phyloP scores from a whole-genome alignment of 2,888 invertebrate genomes.

The Rapana venosa region DNA sequence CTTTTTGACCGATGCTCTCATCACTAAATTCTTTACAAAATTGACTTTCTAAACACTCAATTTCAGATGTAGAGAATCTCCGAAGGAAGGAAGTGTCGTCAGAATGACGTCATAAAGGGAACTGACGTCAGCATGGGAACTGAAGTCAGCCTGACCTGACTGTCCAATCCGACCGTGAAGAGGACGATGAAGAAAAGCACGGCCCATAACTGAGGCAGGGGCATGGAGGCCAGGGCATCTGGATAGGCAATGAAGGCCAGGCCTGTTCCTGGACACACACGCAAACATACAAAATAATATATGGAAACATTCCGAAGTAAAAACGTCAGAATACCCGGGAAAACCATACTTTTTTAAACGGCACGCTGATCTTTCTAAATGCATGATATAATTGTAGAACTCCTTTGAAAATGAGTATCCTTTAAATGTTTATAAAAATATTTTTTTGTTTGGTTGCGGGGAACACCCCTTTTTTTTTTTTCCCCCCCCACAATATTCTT shows the following conservation, averaged over 20 bases:
- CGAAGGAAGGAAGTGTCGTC: not conserved
- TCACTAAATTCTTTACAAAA: not conserved
- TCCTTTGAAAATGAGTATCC: not conserved
- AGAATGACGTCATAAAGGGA: not conserved
- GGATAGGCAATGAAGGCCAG: slow-evolving; percentile 69
- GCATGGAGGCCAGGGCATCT: slow-evolving; percentile 62
- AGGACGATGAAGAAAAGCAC: slow-evolving; percentile 65
- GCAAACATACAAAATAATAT: not conserved
- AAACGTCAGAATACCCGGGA: too few species aligned
- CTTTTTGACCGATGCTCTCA: not conserved
- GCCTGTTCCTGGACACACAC: slow-evolving; percentile 57
- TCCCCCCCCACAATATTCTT: not conserved
- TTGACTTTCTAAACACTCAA: not conserved
- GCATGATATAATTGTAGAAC: too few species aligned
- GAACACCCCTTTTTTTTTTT: too few species aligned
- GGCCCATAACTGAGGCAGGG: slow-evolving; percentile 67
- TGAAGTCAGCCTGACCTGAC: not conserved
- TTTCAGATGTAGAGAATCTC: not conserved
- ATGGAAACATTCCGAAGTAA: too few species aligned
- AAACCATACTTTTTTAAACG: too few species aligned
- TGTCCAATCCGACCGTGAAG: slow-evolving; percentile 56
- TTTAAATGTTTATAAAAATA: not conserved
- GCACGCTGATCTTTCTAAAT: too few species aligned
- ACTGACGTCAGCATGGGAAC: not conserved
- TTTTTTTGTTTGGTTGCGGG: too few species aligned